These are phyloP conservation scores for human DNA, from an alignment of 2,113 vertebrate species.

Conservation along the genomic window DNA sequence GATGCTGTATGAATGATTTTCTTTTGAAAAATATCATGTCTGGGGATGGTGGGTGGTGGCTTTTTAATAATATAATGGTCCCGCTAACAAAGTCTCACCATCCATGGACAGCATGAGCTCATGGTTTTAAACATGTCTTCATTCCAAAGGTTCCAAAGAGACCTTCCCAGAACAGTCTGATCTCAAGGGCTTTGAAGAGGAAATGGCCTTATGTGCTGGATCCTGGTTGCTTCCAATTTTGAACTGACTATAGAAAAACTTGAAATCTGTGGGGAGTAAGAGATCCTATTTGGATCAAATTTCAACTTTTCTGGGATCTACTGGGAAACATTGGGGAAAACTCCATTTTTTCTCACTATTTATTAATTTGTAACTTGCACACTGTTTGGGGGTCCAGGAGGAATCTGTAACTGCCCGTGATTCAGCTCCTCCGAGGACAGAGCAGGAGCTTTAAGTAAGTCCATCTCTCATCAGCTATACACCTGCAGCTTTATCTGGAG, in stretches of 20 bases:
- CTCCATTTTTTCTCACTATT: not conserved
- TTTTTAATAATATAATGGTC: not conserved
- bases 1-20: not conserved
- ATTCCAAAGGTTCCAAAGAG: slow-evolving; percentile 51
- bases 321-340: not conserved
- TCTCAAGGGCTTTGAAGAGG: slow-evolving; percentile 40
- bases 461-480: not conserved
- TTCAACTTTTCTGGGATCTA: not conserved
- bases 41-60: not conserved
- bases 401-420: not conserved
- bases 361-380: not conserved
- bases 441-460: not conserved
- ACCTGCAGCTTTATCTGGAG: not conserved
- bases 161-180: slow-evolving; percentile 37
- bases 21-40: not conserved
- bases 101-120: slow-evolving; percentile 36
- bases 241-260: slow-evolving; percentile 33
- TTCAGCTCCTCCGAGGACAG: not conserved
- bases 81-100: not conserved
- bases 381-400: not conserved
- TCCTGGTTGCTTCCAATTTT: slow-evolving; percentile 18
- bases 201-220: slow-evolving; percentile 1
- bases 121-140: slow-evolving; percentile 35
- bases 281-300: not conserved
- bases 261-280: slow-evolving; percentile 27